A percentile compares a stretch with the other conserved stretches of the same genome.
Evolutionary conservation across 2,888 invertebrate species (phyloP).

Genomic region (Cephus nigrinus): DNA sequence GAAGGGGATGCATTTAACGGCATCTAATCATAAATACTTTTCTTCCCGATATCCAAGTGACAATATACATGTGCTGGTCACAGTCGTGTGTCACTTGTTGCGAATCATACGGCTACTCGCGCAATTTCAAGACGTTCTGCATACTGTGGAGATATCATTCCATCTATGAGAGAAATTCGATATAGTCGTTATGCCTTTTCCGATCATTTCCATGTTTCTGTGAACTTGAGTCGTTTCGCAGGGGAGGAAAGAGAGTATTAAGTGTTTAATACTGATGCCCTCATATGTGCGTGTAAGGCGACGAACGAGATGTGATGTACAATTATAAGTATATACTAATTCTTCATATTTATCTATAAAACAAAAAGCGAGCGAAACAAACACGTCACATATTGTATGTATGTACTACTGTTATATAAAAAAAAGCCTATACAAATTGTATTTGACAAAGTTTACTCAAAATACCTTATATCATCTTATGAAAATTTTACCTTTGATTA

Average conservation of each 20-base stretch:
- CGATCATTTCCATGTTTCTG: neutral
- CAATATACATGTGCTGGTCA: neutral
- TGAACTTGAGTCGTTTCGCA: neutral
- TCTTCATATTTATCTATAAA: slow-evolving; percentile 29
- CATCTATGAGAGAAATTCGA: neutral
- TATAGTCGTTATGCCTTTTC: neutral
- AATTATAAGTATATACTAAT: slow-evolving; percentile 30
- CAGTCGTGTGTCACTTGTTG: neutral
- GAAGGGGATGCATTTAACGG: neutral
- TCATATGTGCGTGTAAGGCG: neutral
- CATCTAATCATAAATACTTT: neutral
- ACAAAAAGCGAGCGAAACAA: slow-evolving; percentile 2
- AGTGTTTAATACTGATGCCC: neutral
- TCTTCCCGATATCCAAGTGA: neutral
- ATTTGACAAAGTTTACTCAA: neutral
- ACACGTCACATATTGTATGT: slow-evolving; percentile 1
- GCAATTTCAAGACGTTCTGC: neutral
- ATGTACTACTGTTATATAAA: slow-evolving; percentile 6
- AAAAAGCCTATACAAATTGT: neutral
- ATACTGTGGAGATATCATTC: neutral
- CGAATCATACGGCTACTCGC: neutral
- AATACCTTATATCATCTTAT: neutral
- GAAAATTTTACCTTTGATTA: neutral
- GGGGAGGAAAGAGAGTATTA: neutral
- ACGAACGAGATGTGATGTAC: slow-evolving; percentile 21